Base-by-base conservation (phyloP, 2,113 vertebrate species). In the Peucedramus taeniatus region DNA sequence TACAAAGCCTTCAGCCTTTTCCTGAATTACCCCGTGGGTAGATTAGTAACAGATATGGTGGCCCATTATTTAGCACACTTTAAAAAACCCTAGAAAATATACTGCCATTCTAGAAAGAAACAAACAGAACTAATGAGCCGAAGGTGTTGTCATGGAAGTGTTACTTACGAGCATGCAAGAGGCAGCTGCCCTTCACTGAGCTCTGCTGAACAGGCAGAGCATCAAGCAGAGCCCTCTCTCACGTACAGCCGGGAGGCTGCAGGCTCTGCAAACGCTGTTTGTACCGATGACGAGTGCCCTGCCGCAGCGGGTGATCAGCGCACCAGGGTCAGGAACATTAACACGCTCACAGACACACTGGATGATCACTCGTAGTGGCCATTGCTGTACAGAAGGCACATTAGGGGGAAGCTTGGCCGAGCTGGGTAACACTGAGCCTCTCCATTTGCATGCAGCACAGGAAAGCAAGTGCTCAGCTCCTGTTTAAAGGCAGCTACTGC, bases 371-470 rank as follows among this genome's bases (percentile, higher is more conserved):
- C 84, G 68, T 30, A 70, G 77, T 28, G 68, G 77, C 61, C 40
- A 80, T 57, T 79, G 89, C 92, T 40, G 71, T 68, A 74, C 90
- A 93, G 82, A 59, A 86, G 85, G 87, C 82, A 88, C 28, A 33
- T 60, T 44, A 49, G 19, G 10, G 45, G 81, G 51, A 93, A 85
- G 80, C 61, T 85, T 31, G 72, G 72, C 69, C 37, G 69, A 78
- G 39, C 72, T 4, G 50, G 37, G 79, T 11, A 30, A 22, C 30
- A 15, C 80, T 3, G 45, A 93, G 71, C 60, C 11, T 24, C 31
- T 49, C 56, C 28, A 95, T 98, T 96, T 97, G 96, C 98, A 98
- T 97, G 97, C 97, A 97, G 95, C 53, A 44, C 86, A 71, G 96
- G 88, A 51, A 95, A 96, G 88, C 78, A 74, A 93, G 54, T 19